Base-by-base conservation (phyloP, 2,113 vertebrate genomes). In the Burhinus bistriatus region DNA sequence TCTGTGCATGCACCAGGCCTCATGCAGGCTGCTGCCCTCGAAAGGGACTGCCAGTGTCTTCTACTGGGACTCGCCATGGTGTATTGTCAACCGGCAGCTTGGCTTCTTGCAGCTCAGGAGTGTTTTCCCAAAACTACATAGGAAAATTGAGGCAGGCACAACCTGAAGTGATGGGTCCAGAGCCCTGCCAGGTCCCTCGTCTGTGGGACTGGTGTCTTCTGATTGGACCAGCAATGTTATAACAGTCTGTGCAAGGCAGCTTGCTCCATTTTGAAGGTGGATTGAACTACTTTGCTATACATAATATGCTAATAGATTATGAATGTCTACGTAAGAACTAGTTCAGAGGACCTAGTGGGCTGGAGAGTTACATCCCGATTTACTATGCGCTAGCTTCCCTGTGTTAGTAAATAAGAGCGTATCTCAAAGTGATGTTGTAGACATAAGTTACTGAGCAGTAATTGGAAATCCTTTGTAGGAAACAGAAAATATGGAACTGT, bases 221-320 rank as follows among this genome's bases (percentile, higher is more conserved):
- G 75, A 16, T 85, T 40, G 34, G 40, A 38, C 45, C 21, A 70
- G 36, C 42, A 51, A 5, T 0, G 0, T n/a, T 58, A 2, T 8
- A 44, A 21, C 4, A 49, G 9, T 18, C 45, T 62, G 21, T 42
- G 29, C 55, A 66, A 70, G 45, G 72, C 23, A 75, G 9, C 59
- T 68, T 68, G 29, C 47, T 93, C 25, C 17, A 2, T 51, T 95
- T 82, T 75, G 15, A 27, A 64, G 80, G 54, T 59, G 52, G 12
- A 5, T 16, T 64, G 70, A 68, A 34, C 23, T 69, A 34, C 61
- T 88, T 94, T n/a, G 57, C 44, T 76, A 4, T 65, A 76, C 5
- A 4, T 15, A 44, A 52, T 79, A 69, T 34, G 14, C 30, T 91
- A 81, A 78, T 65, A 70, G 86, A 70, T 86, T 45, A 71, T 55